A percentile compares a stretch with the other conserved stretches of the same genome.
These are phyloP conservation scores for Bathybates hornii DNA, from an alignment of 2,113 vertebrate genomes.

Conservation along the genomic window DNA sequence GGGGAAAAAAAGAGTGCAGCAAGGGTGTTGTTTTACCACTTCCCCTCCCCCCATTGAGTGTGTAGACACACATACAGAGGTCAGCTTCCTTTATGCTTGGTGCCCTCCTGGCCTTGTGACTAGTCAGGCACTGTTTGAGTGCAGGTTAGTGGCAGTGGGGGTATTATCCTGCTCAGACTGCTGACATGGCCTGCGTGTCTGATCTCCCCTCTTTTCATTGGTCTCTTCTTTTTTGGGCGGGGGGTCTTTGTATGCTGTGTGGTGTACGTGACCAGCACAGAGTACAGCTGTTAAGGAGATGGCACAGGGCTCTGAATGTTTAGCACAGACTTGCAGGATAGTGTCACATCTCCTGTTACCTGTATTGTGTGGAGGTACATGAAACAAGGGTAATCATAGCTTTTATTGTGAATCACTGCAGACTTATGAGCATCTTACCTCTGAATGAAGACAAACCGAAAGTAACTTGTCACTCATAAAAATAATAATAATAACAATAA, in stretches of 20 bases:
- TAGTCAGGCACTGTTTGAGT: background rate
- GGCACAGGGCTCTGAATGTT: background rate
- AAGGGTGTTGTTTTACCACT: conserved; percentile 36
- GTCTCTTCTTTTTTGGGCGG: background rate
- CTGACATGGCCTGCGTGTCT: conserved; percentile 52
- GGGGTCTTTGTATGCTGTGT: background rate
- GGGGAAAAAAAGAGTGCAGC: rapidly evolving
- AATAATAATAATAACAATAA: background rate
- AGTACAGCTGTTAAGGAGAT: background rate
- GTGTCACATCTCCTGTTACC: background rate
- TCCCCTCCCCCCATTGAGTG: conserved; percentile 5
- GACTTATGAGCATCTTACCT: background rate
- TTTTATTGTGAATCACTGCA: background rate
- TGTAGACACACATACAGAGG: background rate
- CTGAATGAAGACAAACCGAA: background rate
- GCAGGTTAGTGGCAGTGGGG: conserved; percentile 38
- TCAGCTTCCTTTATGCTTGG: conserved; percentile 32
- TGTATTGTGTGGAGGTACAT: background rate
- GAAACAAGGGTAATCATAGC: background rate
- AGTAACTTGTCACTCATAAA: background rate
- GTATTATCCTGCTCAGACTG: conserved; percentile 58
- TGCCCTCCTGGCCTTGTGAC: background rate
- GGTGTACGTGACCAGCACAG: background rate
- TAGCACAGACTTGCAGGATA: background rate
- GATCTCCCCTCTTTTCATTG: background rate